Evolutionary conservation across 2,113 vertebrate species (phyloP).

Genomic region (Bubalus kerabau): DNA sequence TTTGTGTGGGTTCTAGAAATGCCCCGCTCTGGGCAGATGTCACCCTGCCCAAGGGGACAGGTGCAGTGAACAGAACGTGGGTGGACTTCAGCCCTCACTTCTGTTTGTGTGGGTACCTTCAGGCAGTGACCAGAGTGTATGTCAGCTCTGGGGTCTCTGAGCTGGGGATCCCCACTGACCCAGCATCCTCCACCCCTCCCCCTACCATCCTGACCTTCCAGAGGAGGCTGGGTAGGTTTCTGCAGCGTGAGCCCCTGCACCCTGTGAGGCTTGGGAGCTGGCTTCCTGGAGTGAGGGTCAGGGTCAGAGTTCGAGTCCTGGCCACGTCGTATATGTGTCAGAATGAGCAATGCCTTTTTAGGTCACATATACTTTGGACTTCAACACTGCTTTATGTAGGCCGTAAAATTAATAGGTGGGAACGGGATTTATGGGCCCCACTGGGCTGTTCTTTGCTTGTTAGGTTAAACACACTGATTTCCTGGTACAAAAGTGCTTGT

Average conservation of each 20-base stretch:
- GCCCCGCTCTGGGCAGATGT: not conserved
- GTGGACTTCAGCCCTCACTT: not conserved
- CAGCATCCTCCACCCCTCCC: not conserved
- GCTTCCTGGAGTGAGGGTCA: constrained; percentile 77
- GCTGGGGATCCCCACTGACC: not conserved
- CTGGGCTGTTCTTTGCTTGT: constrained; percentile 86
- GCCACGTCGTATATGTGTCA: constrained; percentile 83
- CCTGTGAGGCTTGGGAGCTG: constrained; percentile 69
- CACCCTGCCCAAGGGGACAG: not conserved
- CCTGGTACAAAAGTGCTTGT: constrained; percentile 88
- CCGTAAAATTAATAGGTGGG: constrained; percentile 87
- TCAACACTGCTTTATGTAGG: constrained; percentile 82
- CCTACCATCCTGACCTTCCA: not conserved
- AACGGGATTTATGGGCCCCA: constrained; percentile 87
- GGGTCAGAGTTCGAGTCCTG: constrained; percentile 83
- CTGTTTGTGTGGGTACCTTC: not conserved
- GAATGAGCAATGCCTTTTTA: constrained; percentile 83
- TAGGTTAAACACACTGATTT: constrained; percentile 92
- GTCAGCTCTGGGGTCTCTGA: not conserved
- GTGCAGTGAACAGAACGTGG: fast-evolving
- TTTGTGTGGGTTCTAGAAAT: not conserved
- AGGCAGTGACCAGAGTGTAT: not conserved
- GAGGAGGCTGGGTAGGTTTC: constrained; percentile 19
- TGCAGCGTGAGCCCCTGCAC: constrained; percentile 48
- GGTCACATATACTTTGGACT: constrained; percentile 84